These are phyloP conservation scores for Tachycineta bicolor DNA, from an alignment of 2,113 vertebrate genomes.

Conservation along the genomic window DNA sequence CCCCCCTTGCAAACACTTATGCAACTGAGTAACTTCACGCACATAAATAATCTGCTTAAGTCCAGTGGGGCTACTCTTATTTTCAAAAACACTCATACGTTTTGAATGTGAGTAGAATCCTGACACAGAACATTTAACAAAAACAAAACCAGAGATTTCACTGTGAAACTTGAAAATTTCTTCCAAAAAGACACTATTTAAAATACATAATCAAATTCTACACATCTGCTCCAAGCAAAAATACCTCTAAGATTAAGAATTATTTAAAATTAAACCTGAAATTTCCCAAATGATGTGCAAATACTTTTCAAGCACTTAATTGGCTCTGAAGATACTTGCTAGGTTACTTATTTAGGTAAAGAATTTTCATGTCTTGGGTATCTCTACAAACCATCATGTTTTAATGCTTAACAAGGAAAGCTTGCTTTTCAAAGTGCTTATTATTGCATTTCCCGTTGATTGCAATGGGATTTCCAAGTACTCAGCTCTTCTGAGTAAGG, in stretches of 20 bases:
- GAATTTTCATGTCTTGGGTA: not conserved
- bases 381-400: not conserved
- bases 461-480: slow-evolving; percentile 57
- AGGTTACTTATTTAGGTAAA: slow-evolving; percentile 19
- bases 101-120: not conserved
- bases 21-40: not conserved
- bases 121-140: not conserved
- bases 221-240: not conserved
- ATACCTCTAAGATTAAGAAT: not conserved
- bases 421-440: slow-evolving; percentile 30
- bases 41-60: slow-evolving; percentile 7
- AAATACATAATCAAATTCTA: not conserved
- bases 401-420: slow-evolving; percentile 10
- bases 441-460: not conserved
- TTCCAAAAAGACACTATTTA: not conserved
- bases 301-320: not conserved
- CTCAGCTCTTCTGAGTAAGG: slow-evolving; percentile 1
- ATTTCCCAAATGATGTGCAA: not conserved
- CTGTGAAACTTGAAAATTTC: not conserved
- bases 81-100: slow-evolving; percentile 9
- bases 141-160: not conserved
- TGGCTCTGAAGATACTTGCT: not conserved
- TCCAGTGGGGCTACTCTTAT: not conserved
- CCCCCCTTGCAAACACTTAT: not conserved
- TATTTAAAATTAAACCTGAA: not conserved